Percentiles rank a stretch among this genome's conserved stretches.
Conservation (phyloP, 2,888 invertebrate genomes). For the Apotomis capreana region DNA sequence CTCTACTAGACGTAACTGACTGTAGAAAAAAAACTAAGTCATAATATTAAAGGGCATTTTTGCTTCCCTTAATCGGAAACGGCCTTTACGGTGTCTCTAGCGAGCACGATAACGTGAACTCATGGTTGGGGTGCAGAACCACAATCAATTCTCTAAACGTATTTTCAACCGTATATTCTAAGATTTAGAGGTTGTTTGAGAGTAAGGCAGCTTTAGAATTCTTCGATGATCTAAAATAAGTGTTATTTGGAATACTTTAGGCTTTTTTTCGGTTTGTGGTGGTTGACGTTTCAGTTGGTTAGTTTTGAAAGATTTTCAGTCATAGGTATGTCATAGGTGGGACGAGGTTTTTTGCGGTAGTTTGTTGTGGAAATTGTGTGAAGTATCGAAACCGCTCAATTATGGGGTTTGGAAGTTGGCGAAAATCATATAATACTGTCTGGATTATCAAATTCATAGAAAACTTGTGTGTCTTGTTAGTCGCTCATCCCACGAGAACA, state of each 20-base stretch:
- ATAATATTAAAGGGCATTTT: no score
- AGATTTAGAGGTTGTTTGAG: constrained; percentile 1
- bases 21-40: no score
- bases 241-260: not conserved
- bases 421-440: constrained; percentile 9
- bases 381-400: constrained; percentile 14
- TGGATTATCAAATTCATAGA: constrained; percentile 3
- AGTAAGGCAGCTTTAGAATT: not conserved
- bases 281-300: not conserved
- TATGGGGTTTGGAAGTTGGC: constrained; percentile 14
- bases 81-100: no score
- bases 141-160: constrained; percentile 9
- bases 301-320: not conserved
- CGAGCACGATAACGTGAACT: no score
- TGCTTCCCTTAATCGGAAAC: no score
- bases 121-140: not conserved
- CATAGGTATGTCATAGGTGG: not conserved
- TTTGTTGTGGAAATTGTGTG: not conserved
- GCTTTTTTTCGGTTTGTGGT: not conserved
- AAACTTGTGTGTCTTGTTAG: no score
- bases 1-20: no score
- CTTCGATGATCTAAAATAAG: constrained; percentile 1
- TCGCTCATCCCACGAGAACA: no score
- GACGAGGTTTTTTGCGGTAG: not conserved
- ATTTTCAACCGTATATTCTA: constrained; percentile 9